Conservation (phyloP, 2,888 invertebrate species). For the Tridacna crocea region DNA sequence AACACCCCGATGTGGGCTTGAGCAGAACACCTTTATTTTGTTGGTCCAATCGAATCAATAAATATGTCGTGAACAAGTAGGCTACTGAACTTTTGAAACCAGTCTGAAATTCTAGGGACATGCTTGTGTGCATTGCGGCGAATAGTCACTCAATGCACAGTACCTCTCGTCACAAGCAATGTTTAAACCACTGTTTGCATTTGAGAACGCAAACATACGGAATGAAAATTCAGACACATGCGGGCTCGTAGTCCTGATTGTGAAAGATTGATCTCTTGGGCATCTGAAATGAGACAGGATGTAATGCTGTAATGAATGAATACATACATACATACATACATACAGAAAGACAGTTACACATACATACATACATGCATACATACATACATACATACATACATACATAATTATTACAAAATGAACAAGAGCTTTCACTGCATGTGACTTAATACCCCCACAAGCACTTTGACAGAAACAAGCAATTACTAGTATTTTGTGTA, state of each 20-base stretch:
- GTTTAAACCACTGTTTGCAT: constrained; percentile 13
- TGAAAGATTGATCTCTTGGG: constrained; percentile 23
- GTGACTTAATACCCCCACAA: no score
- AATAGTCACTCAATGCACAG: constrained; percentile 25
- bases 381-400: constrained; percentile 44
- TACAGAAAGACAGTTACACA: constrained; percentile 43
- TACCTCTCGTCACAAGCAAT: constrained; percentile 38
- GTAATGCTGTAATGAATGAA: no score
- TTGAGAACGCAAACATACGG: constrained; percentile 22
- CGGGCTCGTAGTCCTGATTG: neutral
- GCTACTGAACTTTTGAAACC: no score
- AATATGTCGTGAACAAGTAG: no score
- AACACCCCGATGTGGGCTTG: no score
- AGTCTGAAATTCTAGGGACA: neutral
- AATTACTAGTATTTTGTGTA: no score
- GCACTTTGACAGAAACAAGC: no score
- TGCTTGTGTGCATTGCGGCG: neutral
- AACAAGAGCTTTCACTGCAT: no score
- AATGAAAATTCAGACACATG: constrained; percentile 36
- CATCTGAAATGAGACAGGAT: constrained; percentile 27
- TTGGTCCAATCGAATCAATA: no score
- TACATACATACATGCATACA: constrained; percentile 44
- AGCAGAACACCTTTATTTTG: no score
- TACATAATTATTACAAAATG: constrained; percentile 26
- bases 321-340: constrained; percentile 43